Evolutionary conservation across 1,140 invertebrate species (phyloP).

Genomic region (Drosophila sulfurigaster): DNA sequence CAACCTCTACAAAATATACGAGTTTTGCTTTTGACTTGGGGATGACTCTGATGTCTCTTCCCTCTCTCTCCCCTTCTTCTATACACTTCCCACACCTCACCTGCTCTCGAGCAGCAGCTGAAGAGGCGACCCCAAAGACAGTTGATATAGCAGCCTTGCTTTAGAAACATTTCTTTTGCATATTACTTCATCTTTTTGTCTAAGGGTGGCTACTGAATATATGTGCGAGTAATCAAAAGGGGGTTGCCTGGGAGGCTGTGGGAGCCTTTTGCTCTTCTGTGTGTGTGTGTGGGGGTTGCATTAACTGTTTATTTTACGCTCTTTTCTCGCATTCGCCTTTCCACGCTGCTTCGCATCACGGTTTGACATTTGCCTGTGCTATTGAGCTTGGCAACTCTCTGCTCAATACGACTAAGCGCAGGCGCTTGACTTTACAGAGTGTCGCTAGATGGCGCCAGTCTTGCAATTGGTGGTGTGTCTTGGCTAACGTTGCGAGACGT

Average conservation of each 20-base stretch:
- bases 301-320: slow-evolving; percentile 64
- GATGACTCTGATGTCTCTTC: neutral
- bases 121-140: neutral
- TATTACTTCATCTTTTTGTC: slow-evolving; percentile 22
- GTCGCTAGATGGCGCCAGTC: slow-evolving; percentile 8
- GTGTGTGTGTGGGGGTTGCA: slow-evolving; percentile 52
- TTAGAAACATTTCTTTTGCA: slow-evolving; percentile 7
- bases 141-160: slow-evolving; percentile 5
- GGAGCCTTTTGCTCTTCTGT: neutral
- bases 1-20: slow-evolving; percentile 7
- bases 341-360: slow-evolving; percentile 48
- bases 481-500: neutral
- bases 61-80: neutral
- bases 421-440: neutral
- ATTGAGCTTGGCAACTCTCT: neutral
- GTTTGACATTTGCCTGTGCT: slow-evolving; percentile 63
- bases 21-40: neutral
- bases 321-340: slow-evolving; percentile 41
- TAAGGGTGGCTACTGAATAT: slow-evolving; percentile 8
- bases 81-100: neutral
- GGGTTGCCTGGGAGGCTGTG: slow-evolving; percentile 25
- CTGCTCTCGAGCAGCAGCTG: neutral
- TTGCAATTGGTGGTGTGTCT: slow-evolving; percentile 6
- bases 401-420: slow-evolving; percentile 19
- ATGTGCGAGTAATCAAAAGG: neutral